phyloP scores from a whole-genome alignment of 2,888 invertebrate species.

The Notocelia uddmanniana region DNA sequence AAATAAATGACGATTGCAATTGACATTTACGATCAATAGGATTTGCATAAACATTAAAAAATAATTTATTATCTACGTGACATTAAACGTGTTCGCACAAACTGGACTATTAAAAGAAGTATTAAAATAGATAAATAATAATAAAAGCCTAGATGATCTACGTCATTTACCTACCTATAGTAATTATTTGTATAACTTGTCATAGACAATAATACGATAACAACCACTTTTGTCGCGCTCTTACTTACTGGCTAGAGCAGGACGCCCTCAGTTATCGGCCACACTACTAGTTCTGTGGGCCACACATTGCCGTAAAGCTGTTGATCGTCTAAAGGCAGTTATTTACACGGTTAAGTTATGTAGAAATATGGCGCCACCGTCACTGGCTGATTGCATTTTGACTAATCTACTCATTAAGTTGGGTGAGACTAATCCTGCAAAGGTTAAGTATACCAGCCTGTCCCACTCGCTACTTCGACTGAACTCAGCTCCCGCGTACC shows the following conservation, averaged over 20 bases:
- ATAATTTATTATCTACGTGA: not conserved
- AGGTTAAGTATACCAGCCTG: not conserved
- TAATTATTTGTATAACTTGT: too few relatives aligned
- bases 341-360: not conserved
- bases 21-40: not conserved
- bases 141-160: too few relatives aligned
- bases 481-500: too few relatives aligned
- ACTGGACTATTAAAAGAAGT: not conserved
- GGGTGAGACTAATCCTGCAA: not conserved
- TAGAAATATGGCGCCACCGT: not conserved
- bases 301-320: too few relatives aligned
- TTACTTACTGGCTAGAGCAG: too few relatives aligned
- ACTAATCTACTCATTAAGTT: slow-evolving; percentile 23
- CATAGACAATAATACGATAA: too few relatives aligned
- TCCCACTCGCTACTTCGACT: too few relatives aligned
- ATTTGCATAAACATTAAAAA: not conserved
- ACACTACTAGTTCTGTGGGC: too few relatives aligned
- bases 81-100: not conserved
- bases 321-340: too few relatives aligned
- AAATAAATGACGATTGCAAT: not conserved
- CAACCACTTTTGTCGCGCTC: too few relatives aligned
- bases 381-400: slow-evolving; percentile 10
- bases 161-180: too few relatives aligned
- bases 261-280: too few relatives aligned
- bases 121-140: not conserved